A percentile compares a stretch with the other conserved stretches of the same genome.
Conservation (phyloP, 2,888 invertebrate genomes). For the Eremobia ochroleuca region DNA sequence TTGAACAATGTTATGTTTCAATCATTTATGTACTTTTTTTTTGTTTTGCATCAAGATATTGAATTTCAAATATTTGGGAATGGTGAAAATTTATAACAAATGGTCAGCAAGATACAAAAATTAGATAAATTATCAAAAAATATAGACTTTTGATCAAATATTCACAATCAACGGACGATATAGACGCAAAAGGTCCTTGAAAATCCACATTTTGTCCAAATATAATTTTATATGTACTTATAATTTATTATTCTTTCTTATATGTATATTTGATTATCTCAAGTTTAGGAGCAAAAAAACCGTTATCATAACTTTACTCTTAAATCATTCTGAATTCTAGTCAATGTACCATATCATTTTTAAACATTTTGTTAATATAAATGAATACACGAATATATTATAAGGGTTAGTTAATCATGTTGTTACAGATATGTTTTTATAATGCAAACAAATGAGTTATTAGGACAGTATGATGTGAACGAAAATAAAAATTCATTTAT, state of each 20-base stretch:
- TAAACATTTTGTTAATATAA: conserved; percentile 83
- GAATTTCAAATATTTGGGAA: conserved; percentile 37
- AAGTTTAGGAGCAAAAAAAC: conserved; percentile 64
- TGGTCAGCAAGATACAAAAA: conserved; percentile 23
- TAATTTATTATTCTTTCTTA: conserved; percentile 27
- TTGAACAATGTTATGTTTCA: conserved; percentile 58
- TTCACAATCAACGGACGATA: conserved; percentile 14
- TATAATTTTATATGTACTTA: background rate
- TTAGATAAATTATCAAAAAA: background rate
- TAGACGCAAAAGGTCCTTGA: conserved; percentile 6
- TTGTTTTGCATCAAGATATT: conserved; percentile 42
- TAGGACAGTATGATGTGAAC: conserved; percentile 89
- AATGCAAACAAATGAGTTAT: conserved; percentile 87
- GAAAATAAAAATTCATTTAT: conserved; percentile 89
- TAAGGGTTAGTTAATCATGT: conserved; percentile 89
- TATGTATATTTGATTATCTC: conserved; percentile 28
- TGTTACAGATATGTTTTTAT: conserved; percentile 90
- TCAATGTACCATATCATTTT: conserved; percentile 91
- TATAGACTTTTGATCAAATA: conserved; percentile 25
- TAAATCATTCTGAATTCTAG: conserved; percentile 82
- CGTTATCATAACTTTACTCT: conserved; percentile 61
- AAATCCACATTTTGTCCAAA: conserved; percentile 21
- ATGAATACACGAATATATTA: conserved; percentile 72
- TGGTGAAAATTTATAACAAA: conserved; percentile 14
- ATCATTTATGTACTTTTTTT: conserved; percentile 29